phyloP scores from a whole-genome alignment of 2,888 invertebrate genomes.

The Aleiodes leptofemur region DNA sequence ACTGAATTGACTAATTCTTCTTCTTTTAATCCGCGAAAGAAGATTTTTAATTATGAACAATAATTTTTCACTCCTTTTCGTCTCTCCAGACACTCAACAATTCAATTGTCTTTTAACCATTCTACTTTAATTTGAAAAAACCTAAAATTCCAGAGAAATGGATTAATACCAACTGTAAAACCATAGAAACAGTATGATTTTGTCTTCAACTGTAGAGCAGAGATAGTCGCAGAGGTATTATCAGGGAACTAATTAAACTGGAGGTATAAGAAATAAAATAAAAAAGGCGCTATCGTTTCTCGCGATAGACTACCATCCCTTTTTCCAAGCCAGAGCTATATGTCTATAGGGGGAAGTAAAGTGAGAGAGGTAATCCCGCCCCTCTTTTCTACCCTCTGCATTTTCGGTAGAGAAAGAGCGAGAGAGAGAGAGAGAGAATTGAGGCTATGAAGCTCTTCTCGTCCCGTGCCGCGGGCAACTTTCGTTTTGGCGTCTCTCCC shows the following conservation, averaged over 20 bases:
- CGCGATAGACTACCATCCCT: conserved; percentile 57
- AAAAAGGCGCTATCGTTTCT: conserved; percentile 67
- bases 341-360: conserved; percentile 29
- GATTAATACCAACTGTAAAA: neutral
- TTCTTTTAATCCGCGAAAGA: too few relatives aligned
- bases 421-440: conserved; percentile 13
- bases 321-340: conserved; percentile 25
- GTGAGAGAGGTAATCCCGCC: conserved; percentile 11
- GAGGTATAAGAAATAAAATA: conserved; percentile 71
- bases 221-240: conserved; percentile 68
- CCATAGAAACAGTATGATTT: neutral
- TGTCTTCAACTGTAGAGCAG: conserved; percentile 56
- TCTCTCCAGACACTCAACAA: too few relatives aligned
- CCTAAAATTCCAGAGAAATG: neutral
- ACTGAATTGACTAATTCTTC: too few relatives aligned
- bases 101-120: too few relatives aligned
- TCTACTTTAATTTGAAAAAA: too few relatives aligned
- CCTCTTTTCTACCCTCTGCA: conserved; percentile 45
- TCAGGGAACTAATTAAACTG: conserved; percentile 72
- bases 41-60: too few relatives aligned
- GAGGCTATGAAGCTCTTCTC: neutral
- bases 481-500: conserved; percentile 36
- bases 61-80: too few relatives aligned
- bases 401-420: conserved; percentile 39
- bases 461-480: conserved; percentile 8